A percentile compares a stretch with the other conserved stretches of the same genome.
phyloP scores from a whole-genome alignment of 2,113 vertebrate species.

The Oncorhynchus gorbuscha region DNA sequence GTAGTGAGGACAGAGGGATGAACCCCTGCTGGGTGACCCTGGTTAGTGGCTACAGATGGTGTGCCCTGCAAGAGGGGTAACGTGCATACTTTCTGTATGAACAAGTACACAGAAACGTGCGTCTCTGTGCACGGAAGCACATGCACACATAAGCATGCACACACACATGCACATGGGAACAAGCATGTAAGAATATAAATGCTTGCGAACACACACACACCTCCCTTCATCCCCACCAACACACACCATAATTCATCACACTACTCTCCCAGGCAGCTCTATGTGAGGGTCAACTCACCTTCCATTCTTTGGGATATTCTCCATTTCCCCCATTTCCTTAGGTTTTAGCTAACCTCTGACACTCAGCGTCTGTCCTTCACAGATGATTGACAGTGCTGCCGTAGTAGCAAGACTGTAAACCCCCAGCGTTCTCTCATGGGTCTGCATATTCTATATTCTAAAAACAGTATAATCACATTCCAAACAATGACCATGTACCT shows the following conservation, averaged over 20 bases:
- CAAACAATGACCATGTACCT: constrained; percentile 73
- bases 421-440: constrained; percentile 27
- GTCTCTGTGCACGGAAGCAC: no score
- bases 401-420: constrained; percentile 22
- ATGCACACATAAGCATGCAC: not conserved
- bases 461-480: constrained; percentile 73
- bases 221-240: not conserved
- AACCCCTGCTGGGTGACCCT: constrained; percentile 71
- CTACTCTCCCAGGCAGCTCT: not conserved
- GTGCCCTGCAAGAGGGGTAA: constrained; percentile 19
- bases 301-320: constrained; percentile 30
- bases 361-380: constrained; percentile 39
- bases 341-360: constrained; percentile 64
- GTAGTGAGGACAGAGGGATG: constrained; percentile 62
- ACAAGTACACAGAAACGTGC: constrained; percentile 7
- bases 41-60: constrained; percentile 79
- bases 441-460: constrained; percentile 72
- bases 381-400: constrained; percentile 61
- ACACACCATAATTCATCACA: not conserved
- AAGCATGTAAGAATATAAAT: constrained; percentile 5
- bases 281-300: constrained; percentile 18
- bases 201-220: no score
- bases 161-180: constrained; percentile 16
- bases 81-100: not conserved
- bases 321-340: constrained; percentile 56